These are phyloP conservation scores for Telenomus remus DNA, from an alignment of 1,140 invertebrate genomes.

Conservation along the genomic window DNA sequence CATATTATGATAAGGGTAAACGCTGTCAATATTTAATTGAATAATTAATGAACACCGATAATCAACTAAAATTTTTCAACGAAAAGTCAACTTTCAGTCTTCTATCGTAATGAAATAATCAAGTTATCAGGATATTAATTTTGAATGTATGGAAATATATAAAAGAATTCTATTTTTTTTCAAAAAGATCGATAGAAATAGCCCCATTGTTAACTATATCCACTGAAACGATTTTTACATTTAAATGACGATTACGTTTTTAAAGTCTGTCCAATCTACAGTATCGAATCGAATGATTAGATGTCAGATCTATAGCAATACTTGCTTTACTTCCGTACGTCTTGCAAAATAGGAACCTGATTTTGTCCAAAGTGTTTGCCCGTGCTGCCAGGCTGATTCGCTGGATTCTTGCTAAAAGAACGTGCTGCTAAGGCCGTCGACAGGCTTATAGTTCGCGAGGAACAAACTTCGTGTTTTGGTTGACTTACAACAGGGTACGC, in stretches of 20 bases:
- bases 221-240: too few species aligned
- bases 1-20: constrained; percentile 5
- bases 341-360: constrained; percentile 48
- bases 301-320: constrained; percentile 58
- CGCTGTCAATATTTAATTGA: constrained; percentile 10
- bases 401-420: constrained; percentile 69
- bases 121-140: too few species aligned
- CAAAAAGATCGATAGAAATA: too few species aligned
- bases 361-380: constrained; percentile 66
- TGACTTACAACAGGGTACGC: constrained; percentile 12
- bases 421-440: constrained; percentile 67
- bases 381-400: constrained; percentile 70
- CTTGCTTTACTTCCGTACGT: constrained; percentile 36
- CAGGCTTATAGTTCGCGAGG: constrained; percentile 66
- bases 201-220: too few species aligned
- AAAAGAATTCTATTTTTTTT: too few species aligned
- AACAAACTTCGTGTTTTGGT: constrained; percentile 60
- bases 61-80: background rate
- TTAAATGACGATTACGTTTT: too few species aligned
- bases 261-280: too few species aligned
- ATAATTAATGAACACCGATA: constrained; percentile 15
- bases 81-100: background rate
- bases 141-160: too few species aligned
- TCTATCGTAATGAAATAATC: background rate
- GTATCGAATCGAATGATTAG: constrained; percentile 28